phyloP scores from a whole-genome alignment of 2,888 invertebrate genomes.

The Chrysolina oricalcia region DNA sequence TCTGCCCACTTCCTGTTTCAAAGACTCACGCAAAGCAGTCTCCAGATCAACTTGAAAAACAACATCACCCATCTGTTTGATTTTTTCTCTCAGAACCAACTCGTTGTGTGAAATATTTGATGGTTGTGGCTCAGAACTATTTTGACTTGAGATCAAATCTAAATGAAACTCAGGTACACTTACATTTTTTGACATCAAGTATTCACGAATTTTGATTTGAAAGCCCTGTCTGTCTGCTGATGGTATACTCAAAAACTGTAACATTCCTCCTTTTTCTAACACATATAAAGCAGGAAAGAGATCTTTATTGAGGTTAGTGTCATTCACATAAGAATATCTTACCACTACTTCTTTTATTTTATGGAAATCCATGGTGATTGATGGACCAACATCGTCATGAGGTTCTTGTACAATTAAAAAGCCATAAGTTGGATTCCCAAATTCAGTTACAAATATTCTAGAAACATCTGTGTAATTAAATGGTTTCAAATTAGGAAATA shows the following conservation, averaged over 20 bases:
- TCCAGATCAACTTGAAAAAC: slow-evolving; percentile 92
- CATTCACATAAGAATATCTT: slow-evolving; percentile 74
- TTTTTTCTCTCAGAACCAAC: slow-evolving; percentile 63
- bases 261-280: slow-evolving; percentile 66
- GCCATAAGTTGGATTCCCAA: slow-evolving; percentile 73
- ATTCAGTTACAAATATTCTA: slow-evolving; percentile 72
- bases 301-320: slow-evolving; percentile 72
- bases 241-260: slow-evolving; percentile 57
- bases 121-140: slow-evolving; percentile 5
- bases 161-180: slow-evolving; percentile 50
- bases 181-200: slow-evolving; percentile 70
- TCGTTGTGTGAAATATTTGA: slow-evolving; percentile 52
- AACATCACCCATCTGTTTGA: slow-evolving; percentile 73
- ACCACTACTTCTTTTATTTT: slow-evolving; percentile 76
- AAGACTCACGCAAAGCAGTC: slow-evolving; percentile 82
- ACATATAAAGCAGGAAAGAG: slow-evolving; percentile 75
- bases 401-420: slow-evolving; percentile 80
- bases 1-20: slow-evolving; percentile 88
- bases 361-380: slow-evolving; percentile 80
- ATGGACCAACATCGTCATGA: slow-evolving; percentile 77
- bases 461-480: slow-evolving; percentile 70
- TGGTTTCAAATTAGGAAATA: slow-evolving; percentile 81
- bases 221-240: slow-evolving; percentile 59
- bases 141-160: slow-evolving; percentile 8
- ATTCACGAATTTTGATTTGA: slow-evolving; percentile 74